phyloP scores from a whole-genome alignment of 2,888 invertebrate genomes.

The Harpalus rufipes region DNA sequence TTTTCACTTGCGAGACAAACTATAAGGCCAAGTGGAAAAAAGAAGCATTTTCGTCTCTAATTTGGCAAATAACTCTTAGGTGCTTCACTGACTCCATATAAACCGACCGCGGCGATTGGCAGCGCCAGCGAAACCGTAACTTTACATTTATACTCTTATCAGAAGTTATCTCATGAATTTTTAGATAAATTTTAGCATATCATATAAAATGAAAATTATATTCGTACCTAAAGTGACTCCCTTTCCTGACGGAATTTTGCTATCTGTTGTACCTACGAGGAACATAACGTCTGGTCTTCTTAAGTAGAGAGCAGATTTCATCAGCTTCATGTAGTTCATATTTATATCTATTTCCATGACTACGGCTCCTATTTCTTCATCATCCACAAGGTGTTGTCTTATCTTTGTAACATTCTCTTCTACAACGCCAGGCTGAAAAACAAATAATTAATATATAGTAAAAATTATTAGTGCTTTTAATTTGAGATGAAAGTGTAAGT shows the following conservation, averaged over 20 bases:
- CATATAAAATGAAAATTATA: background rate
- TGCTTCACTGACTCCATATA: too few species aligned
- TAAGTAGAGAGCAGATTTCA: slow-evolving; percentile 78
- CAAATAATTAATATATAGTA: background rate
- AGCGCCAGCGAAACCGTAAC: too few species aligned
- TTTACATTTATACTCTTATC: too few species aligned
- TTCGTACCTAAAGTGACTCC: slow-evolving; percentile 31
- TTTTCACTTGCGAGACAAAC: too few species aligned
- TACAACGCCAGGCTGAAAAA: slow-evolving; percentile 45
- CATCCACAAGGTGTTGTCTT: slow-evolving; percentile 73
- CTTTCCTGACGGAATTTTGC: slow-evolving; percentile 72
- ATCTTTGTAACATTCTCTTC: slow-evolving; percentile 67
- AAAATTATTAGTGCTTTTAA: too few species aligned
- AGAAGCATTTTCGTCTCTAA: too few species aligned
- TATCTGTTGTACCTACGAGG: slow-evolving; percentile 79
- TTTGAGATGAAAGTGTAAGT: too few species aligned
- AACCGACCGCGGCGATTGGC: too few species aligned
- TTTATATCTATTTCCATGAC: slow-evolving; percentile 79
- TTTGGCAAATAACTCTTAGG: too few species aligned
- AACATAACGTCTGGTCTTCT: slow-evolving; percentile 78
- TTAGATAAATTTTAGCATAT: background rate
- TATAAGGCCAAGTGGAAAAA: too few species aligned
- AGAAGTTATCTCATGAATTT: background rate
- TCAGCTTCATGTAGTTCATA: slow-evolving; percentile 78
- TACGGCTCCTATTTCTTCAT: slow-evolving; percentile 80